Base-by-base conservation (phyloP, 1,140 invertebrate genomes). In the Zelostemma sp. region DNA sequence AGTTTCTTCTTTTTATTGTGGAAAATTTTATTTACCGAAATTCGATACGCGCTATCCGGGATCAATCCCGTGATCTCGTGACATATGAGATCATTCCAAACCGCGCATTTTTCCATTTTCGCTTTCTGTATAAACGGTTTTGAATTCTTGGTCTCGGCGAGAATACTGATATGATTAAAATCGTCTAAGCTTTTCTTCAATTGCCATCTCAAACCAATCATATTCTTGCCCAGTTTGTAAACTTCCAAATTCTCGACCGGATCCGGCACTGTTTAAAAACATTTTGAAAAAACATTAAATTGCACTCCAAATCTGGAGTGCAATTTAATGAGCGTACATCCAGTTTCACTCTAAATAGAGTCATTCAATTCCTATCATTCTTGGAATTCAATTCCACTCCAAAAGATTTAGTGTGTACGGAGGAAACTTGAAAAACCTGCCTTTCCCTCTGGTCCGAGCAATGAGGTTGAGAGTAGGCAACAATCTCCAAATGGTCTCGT, bases 121-220 rank as follows among this genome's bases (percentile, higher is more conserved):
- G 64, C 47, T 50, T 28, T 56, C 19, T 4, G 1, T 14, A 18
- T n/a, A 6, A 48, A 12, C 3, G 2, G 15, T 12, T 41, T 40
- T 25, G 9, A 11, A 9, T 12, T 6, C 46, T 11, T 6, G 9
- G 15, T 31, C 54, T 51, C 6, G 11, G 46, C 40, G 11, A 1
- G 28, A 12, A 69, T 47, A 28, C 50, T 56, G 6, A 64, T 45
- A 31, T 43, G 6, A 35, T 53, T 43, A 9, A 15, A 1, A 0
- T 45, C 12, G 12, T 57, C n/a, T 18, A 16, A 6, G 1, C 8
- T 1, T 48, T 62, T 40, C 1, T 0, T 9, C 3, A 45, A 18
- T 50, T 16, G 47, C 67, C 67, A 69, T 53, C 60, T 54, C 14
- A 69, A 59, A 16, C 60, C 60, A 28, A 69, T 55, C 45, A 69